Base-by-base conservation (phyloP, 2,888 invertebrate species). In the Girardia tigrina region DNA sequence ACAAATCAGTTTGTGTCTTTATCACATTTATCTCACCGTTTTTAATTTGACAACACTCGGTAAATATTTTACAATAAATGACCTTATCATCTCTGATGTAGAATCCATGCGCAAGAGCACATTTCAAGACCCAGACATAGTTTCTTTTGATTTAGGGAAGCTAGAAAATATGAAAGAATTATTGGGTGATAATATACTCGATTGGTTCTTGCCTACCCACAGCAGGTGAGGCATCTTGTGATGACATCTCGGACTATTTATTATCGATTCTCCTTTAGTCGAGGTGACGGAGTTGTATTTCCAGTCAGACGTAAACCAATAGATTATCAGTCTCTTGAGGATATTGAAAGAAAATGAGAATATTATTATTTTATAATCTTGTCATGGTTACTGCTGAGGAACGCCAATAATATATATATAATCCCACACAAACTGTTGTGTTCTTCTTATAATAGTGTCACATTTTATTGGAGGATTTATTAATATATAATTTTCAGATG, bases 121-220 rank as follows among this genome's bases (percentile, higher is more conserved):
- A n/a, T 56, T 56, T 56, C 56, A 56, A n/a, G 56, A 56, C 23
- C 56, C 56, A 6, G 56, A 56, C 4, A 56, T 56, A 56, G 56
- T 20, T 8, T 56, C 56, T 56, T 56, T 56, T 56, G 23, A 16
- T 56, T 56, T 56, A 23, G 56, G 56, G 4, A n/a, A 4, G n/a
- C n/a, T 56, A 12, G 56, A 56, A 56, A 56, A 56, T 23, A n/a
- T 56, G n/a, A 56, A 56, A 56, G 56, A 56, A 56, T 56, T 56
- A 23, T 20, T 56, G 56, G 56, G 56, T 56, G 56, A 56, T 56
- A 56, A 23, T 56, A 23, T 56, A 16, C 23, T n/a, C n/a, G 23
- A 23, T 56, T 56, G 56, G 56, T 56, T 56, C 23, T 6, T 56
- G n/a, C 56, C 56, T 6, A 56, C 23, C 23, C 56, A 56, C 4